Conservation (phyloP, 2,888 invertebrate species). For the Amorpha juglandis region DNA sequence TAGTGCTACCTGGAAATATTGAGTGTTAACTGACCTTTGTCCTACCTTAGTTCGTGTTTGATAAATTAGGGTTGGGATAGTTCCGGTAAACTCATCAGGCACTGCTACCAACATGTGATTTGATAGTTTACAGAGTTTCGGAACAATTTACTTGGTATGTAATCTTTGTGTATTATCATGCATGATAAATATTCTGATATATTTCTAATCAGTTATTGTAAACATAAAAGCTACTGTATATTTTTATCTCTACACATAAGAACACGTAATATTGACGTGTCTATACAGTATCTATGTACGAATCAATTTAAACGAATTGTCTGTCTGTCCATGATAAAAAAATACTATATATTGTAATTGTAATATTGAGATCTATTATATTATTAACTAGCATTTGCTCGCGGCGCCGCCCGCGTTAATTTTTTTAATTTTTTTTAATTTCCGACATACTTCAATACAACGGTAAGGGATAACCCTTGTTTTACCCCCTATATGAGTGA, state of each 20-base stretch:
- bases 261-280: background rate
- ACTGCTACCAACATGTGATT: background rate
- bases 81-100: background rate
- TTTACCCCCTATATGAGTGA: too few relatives aligned
- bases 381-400: too few relatives aligned
- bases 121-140: background rate
- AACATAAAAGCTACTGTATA: background rate
- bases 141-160: background rate
- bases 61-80: background rate
- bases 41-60: background rate
- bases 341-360: too few relatives aligned
- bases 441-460: too few relatives aligned
- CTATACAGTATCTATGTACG: too few relatives aligned
- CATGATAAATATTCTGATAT: background rate
- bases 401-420: too few relatives aligned
- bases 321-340: too few relatives aligned
- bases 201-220: background rate
- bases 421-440: too few relatives aligned
- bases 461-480: too few relatives aligned
- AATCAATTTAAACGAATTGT: too few relatives aligned
- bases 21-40: background rate
- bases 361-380: too few relatives aligned
- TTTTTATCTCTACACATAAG: background rate
- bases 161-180: background rate
- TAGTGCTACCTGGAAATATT: background rate